These are phyloP conservation scores for Eupithecia exiguata DNA, from an alignment of 2,888 invertebrate genomes.

Conservation along the genomic window DNA sequence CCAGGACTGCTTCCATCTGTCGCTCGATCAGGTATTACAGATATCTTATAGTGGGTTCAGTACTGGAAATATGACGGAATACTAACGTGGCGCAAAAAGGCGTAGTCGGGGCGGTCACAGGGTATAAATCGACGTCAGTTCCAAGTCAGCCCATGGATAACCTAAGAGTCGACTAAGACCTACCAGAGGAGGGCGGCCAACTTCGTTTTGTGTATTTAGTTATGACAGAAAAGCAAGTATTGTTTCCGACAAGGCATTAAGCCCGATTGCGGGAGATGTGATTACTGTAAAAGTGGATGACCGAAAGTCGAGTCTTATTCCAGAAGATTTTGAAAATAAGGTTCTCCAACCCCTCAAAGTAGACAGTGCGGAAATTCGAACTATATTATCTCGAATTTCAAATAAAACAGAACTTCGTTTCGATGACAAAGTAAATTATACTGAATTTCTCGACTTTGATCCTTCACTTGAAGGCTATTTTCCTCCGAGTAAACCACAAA, in stretches of 20 bases:
- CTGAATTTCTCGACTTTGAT: background rate
- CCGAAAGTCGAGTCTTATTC: background rate
- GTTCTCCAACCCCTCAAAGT: background rate
- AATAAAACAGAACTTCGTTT: background rate
- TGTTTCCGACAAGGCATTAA: background rate
- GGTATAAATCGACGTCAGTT: too few relatives aligned
- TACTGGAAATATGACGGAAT: too few relatives aligned
- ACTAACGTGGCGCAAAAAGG: too few relatives aligned
- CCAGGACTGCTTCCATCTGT: slow-evolving; percentile 75
- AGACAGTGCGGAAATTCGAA: background rate
- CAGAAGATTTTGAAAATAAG: background rate
- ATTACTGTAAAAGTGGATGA: slow-evolving; percentile 34
- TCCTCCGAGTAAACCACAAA: background rate
- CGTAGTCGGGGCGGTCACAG: too few relatives aligned
- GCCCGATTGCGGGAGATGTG: background rate
- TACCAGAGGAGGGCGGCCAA: too few relatives aligned
- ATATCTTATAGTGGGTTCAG: too few relatives aligned
- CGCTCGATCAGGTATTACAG: slow-evolving; percentile 59
- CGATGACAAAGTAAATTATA: background rate
- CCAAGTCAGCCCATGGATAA: too few relatives aligned
- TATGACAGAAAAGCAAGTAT: slow-evolving; percentile 1
- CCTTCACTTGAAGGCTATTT: background rate
- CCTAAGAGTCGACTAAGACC: too few relatives aligned
- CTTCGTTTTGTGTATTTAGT: too few relatives aligned
- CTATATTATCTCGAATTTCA: background rate